A percentile compares a stretch with the other conserved stretches of the same genome.
phyloP scores from a whole-genome alignment of 1,140 invertebrate genomes.

The Listronotus oregonensis region DNA sequence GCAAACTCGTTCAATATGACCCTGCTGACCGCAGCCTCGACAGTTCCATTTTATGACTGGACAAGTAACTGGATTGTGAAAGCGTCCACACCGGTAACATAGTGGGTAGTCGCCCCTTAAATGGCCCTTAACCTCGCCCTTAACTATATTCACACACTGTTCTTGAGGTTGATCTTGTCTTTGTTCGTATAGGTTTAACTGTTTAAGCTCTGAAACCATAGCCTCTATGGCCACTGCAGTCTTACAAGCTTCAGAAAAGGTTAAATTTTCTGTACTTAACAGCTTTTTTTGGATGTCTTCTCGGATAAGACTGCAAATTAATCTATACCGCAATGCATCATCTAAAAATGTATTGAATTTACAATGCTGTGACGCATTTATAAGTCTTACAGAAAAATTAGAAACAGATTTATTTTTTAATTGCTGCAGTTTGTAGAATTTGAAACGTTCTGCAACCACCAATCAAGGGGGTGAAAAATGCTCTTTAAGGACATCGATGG shows the following conservation, averaged over 20 bases:
- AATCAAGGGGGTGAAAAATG: no score
- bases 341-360: no score
- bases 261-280: not conserved
- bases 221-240: not conserved
- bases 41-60: slow-evolving; percentile 1
- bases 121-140: not conserved
- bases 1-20: no score
- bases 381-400: no score
- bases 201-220: slow-evolving; percentile 4
- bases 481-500: no score
- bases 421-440: no score
- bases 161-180: no score
- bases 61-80: slow-evolving; percentile 3
- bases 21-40: slow-evolving; percentile 1
- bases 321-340: no score
- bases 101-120: not conserved
- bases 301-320: not conserved
- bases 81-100: slow-evolving; percentile 3
- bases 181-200: not conserved
- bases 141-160: no score
- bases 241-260: not conserved
- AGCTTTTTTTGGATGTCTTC: slow-evolving; percentile 6
- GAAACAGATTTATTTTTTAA: no score
- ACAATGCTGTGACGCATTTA: no score
- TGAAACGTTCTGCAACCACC: no score